Evolutionary conservation across 2,888 invertebrate genomes (phyloP).

Genomic region (Diplolepis rosae): DNA sequence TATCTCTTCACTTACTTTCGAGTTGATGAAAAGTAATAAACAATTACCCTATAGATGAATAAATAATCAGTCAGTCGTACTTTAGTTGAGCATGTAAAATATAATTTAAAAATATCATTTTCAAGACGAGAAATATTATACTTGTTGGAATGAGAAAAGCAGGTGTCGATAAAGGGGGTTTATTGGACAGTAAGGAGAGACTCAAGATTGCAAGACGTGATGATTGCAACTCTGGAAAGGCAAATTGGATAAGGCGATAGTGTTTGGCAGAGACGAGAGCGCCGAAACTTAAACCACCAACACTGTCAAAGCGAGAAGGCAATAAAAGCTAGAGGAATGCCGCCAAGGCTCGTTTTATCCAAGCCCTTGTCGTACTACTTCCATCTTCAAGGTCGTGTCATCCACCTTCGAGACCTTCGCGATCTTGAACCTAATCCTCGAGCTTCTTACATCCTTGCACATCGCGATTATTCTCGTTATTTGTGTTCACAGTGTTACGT

Average conservation of each 20-base stretch:
- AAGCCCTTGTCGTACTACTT: slow-evolving; percentile 40
- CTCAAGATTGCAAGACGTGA: slow-evolving; percentile 36
- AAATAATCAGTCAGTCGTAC: no score
- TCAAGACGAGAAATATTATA: neutral
- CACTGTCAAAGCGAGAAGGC: slow-evolving; percentile 54
- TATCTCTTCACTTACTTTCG: no score
- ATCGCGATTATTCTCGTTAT: neutral
- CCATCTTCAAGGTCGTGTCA: slow-evolving; percentile 50
- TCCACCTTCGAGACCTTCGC: slow-evolving; percentile 39
- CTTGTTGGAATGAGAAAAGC: no score
- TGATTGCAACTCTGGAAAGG: slow-evolving; percentile 33
- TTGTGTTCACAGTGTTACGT: neutral
- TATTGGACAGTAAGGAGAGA: slow-evolving; percentile 29
- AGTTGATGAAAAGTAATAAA: no score
- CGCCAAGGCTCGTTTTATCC: slow-evolving; percentile 57
- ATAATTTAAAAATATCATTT: slow-evolving; percentile 13
- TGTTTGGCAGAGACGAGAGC: slow-evolving; percentile 38
- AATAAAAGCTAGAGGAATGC: slow-evolving; percentile 64
- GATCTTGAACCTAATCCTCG: slow-evolving; percentile 16
- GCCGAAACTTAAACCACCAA: slow-evolving; percentile 52
- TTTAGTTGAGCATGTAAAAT: no score
- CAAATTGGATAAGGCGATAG: slow-evolving; percentile 41
- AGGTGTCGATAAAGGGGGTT: neutral
- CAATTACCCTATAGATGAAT: no score
- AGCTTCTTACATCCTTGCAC: neutral